Evolutionary conservation across 2,888 invertebrate genomes (phyloP).

Genomic region (Macropis europaea): DNA sequence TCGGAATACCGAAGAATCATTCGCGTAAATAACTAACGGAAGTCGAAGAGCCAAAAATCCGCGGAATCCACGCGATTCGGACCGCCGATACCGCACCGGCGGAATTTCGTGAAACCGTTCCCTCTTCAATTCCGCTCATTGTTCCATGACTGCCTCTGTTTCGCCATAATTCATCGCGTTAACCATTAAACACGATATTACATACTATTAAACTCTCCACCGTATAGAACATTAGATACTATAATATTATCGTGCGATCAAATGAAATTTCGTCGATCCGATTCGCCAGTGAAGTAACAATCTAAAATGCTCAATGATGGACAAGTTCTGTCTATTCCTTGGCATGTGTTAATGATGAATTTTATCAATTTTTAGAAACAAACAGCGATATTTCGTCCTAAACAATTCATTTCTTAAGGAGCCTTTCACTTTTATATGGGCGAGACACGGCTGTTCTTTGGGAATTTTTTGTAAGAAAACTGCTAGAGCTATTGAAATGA

Average conservation of each 20-base stretch:
- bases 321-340: too few species aligned
- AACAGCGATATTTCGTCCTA: too few species aligned
- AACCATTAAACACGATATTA: constrained; percentile 22
- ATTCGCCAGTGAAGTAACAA: neutral
- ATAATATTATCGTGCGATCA: neutral
- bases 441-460: too few species aligned
- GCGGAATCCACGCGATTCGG: constrained; percentile 22
- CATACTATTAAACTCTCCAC: constrained; percentile 3
- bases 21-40: constrained; percentile 31
- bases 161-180: constrained; percentile 29
- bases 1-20: constrained; percentile 22
- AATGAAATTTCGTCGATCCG: neutral
- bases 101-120: constrained; percentile 27
- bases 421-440: too few species aligned
- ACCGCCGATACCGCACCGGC: constrained; percentile 18
- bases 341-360: too few species aligned
- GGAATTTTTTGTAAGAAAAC: too few species aligned
- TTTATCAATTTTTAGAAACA: too few species aligned
- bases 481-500: too few species aligned
- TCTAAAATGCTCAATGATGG: too few species aligned
- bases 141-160: constrained; percentile 10
- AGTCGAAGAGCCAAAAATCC: constrained; percentile 22
- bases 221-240: neutral
- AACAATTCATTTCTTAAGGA: too few species aligned
- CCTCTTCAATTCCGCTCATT: constrained; percentile 36